A percentile compares a stretch with the other conserved stretches of the same genome.
phyloP scores from a whole-genome alignment of 2,888 invertebrate species.

The Spialia ferax region DNA sequence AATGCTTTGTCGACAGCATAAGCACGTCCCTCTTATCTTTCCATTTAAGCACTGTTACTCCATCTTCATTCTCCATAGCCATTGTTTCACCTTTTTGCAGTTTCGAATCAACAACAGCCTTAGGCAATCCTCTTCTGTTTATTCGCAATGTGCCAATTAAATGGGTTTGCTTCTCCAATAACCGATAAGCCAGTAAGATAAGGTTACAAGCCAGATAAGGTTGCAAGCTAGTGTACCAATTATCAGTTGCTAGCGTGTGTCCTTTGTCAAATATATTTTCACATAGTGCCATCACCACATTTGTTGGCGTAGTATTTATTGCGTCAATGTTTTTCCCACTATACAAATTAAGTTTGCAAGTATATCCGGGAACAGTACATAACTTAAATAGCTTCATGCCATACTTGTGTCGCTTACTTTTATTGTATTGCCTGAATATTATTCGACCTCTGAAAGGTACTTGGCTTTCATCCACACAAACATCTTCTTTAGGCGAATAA shows the following conservation, averaged over 20 bases:
- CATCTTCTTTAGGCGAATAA: not conserved
- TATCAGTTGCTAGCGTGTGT: not conserved
- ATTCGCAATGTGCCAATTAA: slow-evolving; percentile 2
- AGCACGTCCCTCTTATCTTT: not conserved
- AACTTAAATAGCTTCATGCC: not conserved
- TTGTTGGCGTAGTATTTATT: not conserved
- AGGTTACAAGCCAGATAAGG: no score
- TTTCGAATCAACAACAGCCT: not conserved
- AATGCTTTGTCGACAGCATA: not conserved
- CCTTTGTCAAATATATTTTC: not conserved
- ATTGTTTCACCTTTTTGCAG: not conserved
- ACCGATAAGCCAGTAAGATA: not conserved
- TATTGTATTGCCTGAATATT: slow-evolving; percentile 1
- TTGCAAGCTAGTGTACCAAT: slow-evolving; percentile 1
- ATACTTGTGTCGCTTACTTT: slow-evolving; percentile 29
- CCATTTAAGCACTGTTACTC: not conserved
- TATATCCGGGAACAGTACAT: not conserved
- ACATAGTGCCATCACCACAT: not conserved
- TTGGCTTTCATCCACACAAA: not conserved
- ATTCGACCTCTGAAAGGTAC: not conserved
- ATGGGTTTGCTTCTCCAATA: not conserved
- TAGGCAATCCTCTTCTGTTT: not conserved
- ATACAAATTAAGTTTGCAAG: not conserved
- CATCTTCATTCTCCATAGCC: not conserved
- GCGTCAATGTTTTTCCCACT: slow-evolving; percentile 1